Evolutionary conservation across 2,888 invertebrate species (phyloP), one percentile per base, ranked within the genome.

Genomic region (Hipparchia semele): DNA sequence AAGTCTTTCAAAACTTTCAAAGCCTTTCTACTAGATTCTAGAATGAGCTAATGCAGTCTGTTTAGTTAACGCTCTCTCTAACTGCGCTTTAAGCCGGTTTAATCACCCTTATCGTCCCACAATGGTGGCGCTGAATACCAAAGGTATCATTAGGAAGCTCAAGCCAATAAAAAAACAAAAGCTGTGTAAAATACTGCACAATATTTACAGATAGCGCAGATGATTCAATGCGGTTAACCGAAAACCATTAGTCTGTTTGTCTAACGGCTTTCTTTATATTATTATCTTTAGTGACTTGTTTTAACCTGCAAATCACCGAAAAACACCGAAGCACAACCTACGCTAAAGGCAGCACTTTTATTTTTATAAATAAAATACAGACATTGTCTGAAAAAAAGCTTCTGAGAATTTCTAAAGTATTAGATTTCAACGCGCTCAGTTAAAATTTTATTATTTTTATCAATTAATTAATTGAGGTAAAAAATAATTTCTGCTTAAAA

Each of bases 131-230:
- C 23, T 6, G 13, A 33, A 59, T 59, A 23, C 10, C 59, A 56
- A 70, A 69, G n/a, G 51, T 68, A 58, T 71, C 68, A 54, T 72
- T 69, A 70, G 66, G 66, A 58, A 66, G 56, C 56, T 68, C 54
- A 23, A 56, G 60, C 13, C 53, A 72, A 72, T 56, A 61, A 70
- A 61, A 45, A 51, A 56, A 60, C 58, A 58, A 58, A 65, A 51
- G 53, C 46, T n/a, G 54, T 62, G 49, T 13, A 6, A 64, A 73
- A 64, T 59, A 13, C 65, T 68, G 60, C 54, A n/a, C 4, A 33
- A 7, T 8, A 7, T 33, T 33, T 3, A 10, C 33, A 33, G 13
- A 59, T 39, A 10, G 62, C 7, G 62, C 62, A 46, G 62, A 49
- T 49, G 62, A 62, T 62, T 59, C 59, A 62, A 62, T 13, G 13